Evolutionary conservation across 2,113 vertebrate species (phyloP).

Genomic region (Thalassoma bifasciatum): DNA sequence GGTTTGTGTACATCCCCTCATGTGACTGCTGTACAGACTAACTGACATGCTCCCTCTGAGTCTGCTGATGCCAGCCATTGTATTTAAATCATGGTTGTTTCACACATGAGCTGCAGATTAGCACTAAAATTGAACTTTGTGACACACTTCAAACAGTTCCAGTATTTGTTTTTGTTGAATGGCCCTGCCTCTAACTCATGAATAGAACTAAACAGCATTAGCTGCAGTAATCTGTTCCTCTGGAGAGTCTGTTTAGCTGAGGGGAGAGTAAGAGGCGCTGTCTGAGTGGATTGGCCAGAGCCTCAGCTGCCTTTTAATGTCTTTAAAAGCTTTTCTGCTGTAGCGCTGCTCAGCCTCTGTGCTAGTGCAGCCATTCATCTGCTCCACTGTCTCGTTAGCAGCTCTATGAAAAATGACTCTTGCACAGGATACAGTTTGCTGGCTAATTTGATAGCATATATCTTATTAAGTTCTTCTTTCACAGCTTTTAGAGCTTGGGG

Average conservation of each 20-base stretch:
- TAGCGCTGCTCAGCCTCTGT: slow-evolving; percentile 36
- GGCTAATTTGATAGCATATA: slow-evolving; percentile 11
- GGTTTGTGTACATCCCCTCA: neutral
- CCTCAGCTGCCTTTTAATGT: slow-evolving; percentile 73
- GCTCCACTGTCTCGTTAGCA: slow-evolving; percentile 39
- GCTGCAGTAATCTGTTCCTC: slow-evolving; percentile 54
- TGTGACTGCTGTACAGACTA: neutral
- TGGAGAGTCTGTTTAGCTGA: slow-evolving; percentile 62
- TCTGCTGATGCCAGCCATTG: neutral
- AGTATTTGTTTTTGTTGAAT: slow-evolving; percentile 38
- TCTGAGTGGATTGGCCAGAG: slow-evolving; percentile 73
- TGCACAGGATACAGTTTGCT: slow-evolving; percentile 23
- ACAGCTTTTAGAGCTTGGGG: slow-evolving; percentile 21
- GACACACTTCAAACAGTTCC: neutral
- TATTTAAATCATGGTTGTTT: neutral
- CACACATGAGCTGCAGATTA: neutral
- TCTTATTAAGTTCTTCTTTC: slow-evolving; percentile 25
- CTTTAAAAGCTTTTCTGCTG: slow-evolving; percentile 78
- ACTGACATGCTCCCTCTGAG: neutral
- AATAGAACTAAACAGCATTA: slow-evolving; percentile 58
- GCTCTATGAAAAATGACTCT: slow-evolving; percentile 55
- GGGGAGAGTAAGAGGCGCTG: slow-evolving; percentile 51
- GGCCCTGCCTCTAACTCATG: slow-evolving; percentile 4
- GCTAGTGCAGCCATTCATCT: slow-evolving; percentile 50
- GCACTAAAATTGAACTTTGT: slow-evolving; percentile 1